Evolutionary conservation across 1,140 invertebrate species (phyloP), one percentile per base, ranked within the genome.

Genomic region (Lasioglossum albipes): DNA sequence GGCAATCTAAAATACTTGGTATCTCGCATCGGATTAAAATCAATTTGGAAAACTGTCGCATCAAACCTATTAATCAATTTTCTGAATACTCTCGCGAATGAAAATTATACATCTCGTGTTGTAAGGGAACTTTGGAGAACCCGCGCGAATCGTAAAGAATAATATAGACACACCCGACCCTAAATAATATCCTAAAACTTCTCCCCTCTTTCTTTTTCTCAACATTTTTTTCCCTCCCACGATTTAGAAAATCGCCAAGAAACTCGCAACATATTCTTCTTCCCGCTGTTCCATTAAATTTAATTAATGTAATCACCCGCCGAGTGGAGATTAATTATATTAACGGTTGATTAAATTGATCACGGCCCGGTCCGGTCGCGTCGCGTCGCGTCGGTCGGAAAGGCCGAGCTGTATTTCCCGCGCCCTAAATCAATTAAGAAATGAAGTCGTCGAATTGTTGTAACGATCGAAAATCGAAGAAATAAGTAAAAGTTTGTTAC

Each of bases 271-370:
- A n/a, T 76, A 31, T 59, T 42, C 41, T n/a, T n/a, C 16, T 5
- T 16, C 12, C 75, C 27, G 2, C 6, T 9, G 7, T 16, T 64
- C 45, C 59, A 54, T 54, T 42, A 49, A 64, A 72, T 72, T 71
- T 65, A 45, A 76, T 76, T 18, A 78, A 78, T 27, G 59, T 65
- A 78, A 78, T 78, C 59, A 57, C 7, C 18, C 4, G 27, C 2
- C 27, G 31, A 42, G 68, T 36, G 42, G 59, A 62, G 65, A 72
- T 78, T 72, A 78, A 78, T 72, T 52, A 54, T 52, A 54, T 72
- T 78, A 72, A 78, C 36, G 57, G 67, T 70, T 77, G 75, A 77
- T 77, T 70, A 77, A 77, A 77, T 41, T 65, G 59, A 54, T 42
- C 62, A 18, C 31, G 62, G 41, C 31, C 31, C 27, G 62, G 3